A percentile compares a stretch with the other conserved stretches of the same genome.
These are phyloP conservation scores for Asarcornis scutulata DNA, from an alignment of 2,113 vertebrate genomes.

Conservation along the genomic window DNA sequence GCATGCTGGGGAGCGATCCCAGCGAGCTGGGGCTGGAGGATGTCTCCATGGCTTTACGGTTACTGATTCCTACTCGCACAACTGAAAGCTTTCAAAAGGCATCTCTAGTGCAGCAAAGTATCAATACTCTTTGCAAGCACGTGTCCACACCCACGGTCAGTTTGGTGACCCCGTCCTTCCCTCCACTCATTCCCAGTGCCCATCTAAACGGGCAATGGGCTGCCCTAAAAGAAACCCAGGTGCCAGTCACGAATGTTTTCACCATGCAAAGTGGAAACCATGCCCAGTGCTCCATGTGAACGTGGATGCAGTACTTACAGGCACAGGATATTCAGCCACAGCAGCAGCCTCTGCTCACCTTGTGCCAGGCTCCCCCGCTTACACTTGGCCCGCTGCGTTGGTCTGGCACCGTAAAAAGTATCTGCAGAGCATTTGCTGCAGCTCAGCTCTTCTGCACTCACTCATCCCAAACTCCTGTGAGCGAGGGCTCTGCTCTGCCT, in stretches of 20 bases:
- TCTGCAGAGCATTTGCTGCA: not conserved
- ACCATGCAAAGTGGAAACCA: not conserved
- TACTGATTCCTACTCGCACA: not conserved
- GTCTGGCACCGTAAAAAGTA: not conserved
- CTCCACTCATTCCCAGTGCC: not conserved
- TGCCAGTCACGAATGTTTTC: not conserved
- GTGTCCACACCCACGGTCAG: rapidly evolving
- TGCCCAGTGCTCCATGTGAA: not conserved
- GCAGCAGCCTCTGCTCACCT: not conserved
- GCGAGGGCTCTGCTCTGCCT: not conserved
- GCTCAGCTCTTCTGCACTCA: not conserved
- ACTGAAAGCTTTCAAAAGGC: not conserved
- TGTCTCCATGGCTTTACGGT: not conserved
- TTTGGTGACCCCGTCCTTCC: not conserved
- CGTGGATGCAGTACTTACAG: not conserved
- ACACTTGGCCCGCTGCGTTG: not conserved
- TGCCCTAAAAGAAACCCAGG: not conserved
- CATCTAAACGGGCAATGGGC: not conserved
- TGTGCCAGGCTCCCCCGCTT: not conserved
- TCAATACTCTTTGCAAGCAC: not conserved
- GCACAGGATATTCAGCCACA: not conserved
- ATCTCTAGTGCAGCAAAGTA: not conserved
- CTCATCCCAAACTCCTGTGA: not conserved
- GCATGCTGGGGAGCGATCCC: not conserved
- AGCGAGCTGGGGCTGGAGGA: not conserved